These are phyloP conservation scores for Peromyscus attwateri DNA, from an alignment of 2,797 vertebrate species.

Conservation along the genomic window DNA sequence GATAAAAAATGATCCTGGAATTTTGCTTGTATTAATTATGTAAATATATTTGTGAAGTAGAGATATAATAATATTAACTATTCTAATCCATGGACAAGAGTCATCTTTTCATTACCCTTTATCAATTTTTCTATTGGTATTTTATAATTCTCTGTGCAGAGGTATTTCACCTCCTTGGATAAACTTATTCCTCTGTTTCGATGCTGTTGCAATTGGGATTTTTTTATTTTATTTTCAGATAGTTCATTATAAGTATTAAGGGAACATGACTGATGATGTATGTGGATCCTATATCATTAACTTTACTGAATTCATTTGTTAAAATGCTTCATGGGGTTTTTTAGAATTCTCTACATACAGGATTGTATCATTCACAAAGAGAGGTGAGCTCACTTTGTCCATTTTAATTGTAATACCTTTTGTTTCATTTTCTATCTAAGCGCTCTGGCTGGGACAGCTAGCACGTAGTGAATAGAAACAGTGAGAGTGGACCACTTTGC, in stretches of 20 bases:
- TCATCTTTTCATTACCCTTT: background rate
- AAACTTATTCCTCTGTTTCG: background rate
- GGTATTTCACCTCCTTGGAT: background rate
- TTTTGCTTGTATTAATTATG: background rate
- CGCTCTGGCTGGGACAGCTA: background rate
- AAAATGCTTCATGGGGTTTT: background rate
- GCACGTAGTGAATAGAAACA: background rate
- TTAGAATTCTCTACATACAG: background rate
- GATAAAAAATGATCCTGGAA: background rate
- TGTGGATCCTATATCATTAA: background rate
- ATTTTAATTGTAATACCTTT: background rate
- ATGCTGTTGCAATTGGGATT: background rate
- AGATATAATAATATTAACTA: background rate
- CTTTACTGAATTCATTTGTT: background rate
- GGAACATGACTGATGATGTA: background rate
- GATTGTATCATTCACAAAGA: background rate
- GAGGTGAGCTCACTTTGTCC: background rate
- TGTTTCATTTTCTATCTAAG: background rate
- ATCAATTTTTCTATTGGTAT: background rate
- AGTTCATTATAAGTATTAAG: background rate
- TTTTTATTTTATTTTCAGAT: background rate
- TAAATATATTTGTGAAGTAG: background rate
- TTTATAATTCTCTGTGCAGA: background rate
- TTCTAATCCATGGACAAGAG: background rate
- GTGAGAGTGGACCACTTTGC: background rate